Evolutionary conservation across 2,888 invertebrate species (phyloP).

Genomic region (Drosophila dives): DNA sequence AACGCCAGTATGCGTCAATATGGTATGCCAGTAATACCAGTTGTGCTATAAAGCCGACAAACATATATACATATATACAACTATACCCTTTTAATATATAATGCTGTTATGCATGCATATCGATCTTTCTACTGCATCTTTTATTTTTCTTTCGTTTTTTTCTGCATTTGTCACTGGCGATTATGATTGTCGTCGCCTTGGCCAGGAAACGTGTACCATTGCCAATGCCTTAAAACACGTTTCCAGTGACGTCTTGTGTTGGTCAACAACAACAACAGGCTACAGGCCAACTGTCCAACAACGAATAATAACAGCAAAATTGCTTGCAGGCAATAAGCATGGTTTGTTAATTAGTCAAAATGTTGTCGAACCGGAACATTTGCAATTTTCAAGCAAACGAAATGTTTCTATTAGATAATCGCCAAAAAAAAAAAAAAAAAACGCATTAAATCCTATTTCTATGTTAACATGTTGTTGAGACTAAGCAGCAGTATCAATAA

Average conservation of each 20-base stretch:
- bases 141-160: constrained; percentile 3
- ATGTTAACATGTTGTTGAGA: constrained; percentile 39
- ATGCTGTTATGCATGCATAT: constrained; percentile 17
- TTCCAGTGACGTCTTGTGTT: constrained; percentile 23
- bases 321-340: constrained; percentile 57
- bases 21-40: constrained; percentile 52
- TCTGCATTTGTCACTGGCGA: constrained; percentile 71
- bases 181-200: constrained; percentile 75
- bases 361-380: constrained; percentile 70
- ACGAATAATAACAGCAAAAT: constrained; percentile 8
- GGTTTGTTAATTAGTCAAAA: constrained; percentile 79
- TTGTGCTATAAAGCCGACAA: constrained; percentile 18
- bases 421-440: constrained; percentile 18
- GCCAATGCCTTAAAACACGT: constrained; percentile 35
- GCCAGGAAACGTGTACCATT: constrained; percentile 66
- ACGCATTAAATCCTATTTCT: constrained; percentile 38
- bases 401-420: constrained; percentile 62
- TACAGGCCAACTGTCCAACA: constrained; percentile 10
- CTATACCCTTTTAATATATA: constrained; percentile 38
- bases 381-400: constrained; percentile 51
- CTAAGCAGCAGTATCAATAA: constrained; percentile 20
- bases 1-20: constrained; percentile 39
- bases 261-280: constrained; percentile 25
- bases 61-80: neutral
- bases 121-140: constrained; percentile 32